Base-by-base conservation (phyloP, 2,888 invertebrate species). In the Tetropium fuscum region DNA sequence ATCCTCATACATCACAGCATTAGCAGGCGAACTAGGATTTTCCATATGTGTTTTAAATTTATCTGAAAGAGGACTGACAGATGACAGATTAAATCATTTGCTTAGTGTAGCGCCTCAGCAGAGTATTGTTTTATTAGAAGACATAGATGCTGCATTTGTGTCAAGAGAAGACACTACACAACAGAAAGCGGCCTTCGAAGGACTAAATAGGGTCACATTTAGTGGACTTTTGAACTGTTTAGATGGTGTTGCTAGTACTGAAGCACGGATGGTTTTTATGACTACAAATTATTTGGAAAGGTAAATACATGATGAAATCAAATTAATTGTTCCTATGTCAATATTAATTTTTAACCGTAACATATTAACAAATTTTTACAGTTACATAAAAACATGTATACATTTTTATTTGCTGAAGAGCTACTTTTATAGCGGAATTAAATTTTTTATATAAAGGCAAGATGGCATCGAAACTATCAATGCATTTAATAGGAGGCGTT, bases 211-310 rank as follows among this genome's bases (percentile, higher is more conserved):
- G 53, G 94, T 99, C 1, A 99, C 99, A 0, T 93, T 99, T 74
- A 98, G 98, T 81, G 99, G 99, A 7, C 86, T 99, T 25, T 84
- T 99, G 18, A 99, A 99, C 84, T 97, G 98, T 74, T 84, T 99
- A 48, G 99, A 99, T 82, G 99, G 99, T 7, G 99, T 99, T 10
- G 98, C 97, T 0, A 98, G 98, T 19, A 93, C 98, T 0, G 99
- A 99, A 83, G 99, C 96, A 0, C 85, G 99, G 63, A 95, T 99
- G 67, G 89, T 99, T 7, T 99, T 99, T 81, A 99, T 99, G 99
- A 99, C 99, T 0, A 99, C 99, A 0, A 99, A 99, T 84, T 97
- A 97, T 82, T 84, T 97, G 32, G 95, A 98, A 66, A 91, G 96
- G 93, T 92, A 80, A 68, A 60, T 49, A 47, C 32, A 48, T 54